These are phyloP conservation scores for Lineus longissimus DNA, from an alignment of 1,140 invertebrate species.

Conservation along the genomic window DNA sequence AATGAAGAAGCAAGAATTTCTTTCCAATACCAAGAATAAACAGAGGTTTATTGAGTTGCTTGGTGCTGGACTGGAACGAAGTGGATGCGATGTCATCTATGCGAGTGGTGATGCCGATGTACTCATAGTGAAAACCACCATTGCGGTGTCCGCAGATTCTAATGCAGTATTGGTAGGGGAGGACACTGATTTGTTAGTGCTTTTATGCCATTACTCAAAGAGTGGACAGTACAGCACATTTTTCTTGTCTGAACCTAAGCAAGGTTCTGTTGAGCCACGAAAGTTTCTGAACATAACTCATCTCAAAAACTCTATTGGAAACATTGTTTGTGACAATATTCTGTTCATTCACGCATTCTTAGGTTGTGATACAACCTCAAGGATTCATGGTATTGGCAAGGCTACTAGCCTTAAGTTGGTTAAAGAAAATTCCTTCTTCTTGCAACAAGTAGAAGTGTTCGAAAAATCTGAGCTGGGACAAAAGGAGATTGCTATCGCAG, in stretches of 20 bases:
- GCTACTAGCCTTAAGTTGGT: neutral
- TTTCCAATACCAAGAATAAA: conserved; percentile 20
- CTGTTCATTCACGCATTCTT: conserved; percentile 13
- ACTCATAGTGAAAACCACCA: conserved; percentile 20
- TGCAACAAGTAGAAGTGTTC: conserved; percentile 4
- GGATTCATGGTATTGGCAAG: conserved; percentile 18
- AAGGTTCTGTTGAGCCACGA: neutral
- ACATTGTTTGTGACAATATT: neutral
- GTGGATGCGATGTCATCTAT: conserved; percentile 6
- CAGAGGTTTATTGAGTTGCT: conserved; percentile 17
- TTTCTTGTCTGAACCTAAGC: conserved; percentile 6
- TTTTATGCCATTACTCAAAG: conserved; percentile 13
- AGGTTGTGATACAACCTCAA: conserved; percentile 22
- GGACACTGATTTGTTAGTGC: conserved; percentile 23
- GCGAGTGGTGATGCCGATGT: conserved; percentile 23
- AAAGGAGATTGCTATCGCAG: conserved; percentile 14
- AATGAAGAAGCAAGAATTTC: conserved; percentile 16
- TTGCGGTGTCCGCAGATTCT: neutral
- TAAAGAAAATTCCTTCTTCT: neutral
- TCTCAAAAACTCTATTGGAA: neutral
- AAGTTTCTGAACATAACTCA: neutral
- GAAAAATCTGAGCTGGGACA: neutral
- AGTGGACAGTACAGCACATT: neutral
- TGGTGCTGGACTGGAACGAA: conserved; percentile 5
- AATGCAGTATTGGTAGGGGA: conserved; percentile 16